Conservation (phyloP, 1,140 invertebrate species). For the Acromyrmex charruanus region DNA sequence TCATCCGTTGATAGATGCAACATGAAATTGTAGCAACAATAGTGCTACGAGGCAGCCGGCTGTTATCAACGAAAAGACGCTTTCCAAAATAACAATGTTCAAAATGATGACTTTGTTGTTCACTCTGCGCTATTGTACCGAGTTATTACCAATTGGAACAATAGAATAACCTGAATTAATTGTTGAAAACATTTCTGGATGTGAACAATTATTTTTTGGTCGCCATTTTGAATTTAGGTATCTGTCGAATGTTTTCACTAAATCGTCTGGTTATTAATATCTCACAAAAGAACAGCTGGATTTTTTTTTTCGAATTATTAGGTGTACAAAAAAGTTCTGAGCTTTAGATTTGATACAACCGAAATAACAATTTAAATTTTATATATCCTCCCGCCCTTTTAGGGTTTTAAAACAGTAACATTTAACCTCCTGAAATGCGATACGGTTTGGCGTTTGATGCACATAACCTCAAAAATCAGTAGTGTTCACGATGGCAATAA, state of each 20-base stretch:
- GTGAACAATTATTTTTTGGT: conserved; percentile 23
- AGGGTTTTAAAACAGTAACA: too few species aligned
- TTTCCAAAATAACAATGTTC: conserved; percentile 27
- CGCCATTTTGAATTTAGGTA: conserved; percentile 18
- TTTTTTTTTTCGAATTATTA: conserved; percentile 20
- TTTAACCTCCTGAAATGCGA: too few species aligned
- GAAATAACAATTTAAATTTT: too few species aligned
- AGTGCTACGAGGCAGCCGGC: background rate
- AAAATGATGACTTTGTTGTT: conserved; percentile 27
- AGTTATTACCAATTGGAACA: conserved; percentile 34
- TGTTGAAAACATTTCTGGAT: background rate
- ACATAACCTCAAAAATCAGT: too few species aligned
- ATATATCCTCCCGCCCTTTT: too few species aligned
- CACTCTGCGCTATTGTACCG: background rate
- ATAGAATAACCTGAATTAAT: conserved; percentile 22
- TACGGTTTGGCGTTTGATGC: too few species aligned
- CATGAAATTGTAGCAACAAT: conserved; percentile 39
- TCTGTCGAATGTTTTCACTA: background rate
- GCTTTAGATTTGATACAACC: too few species aligned
- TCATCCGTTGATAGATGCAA: background rate
- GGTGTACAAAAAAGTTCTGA: too few species aligned
- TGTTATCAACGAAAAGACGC: conserved; percentile 47
- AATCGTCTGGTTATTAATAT: conserved; percentile 8
- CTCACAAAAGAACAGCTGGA: background rate
- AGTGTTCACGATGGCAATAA: too few species aligned